Base-by-base conservation (phyloP, 2,888 invertebrate species). In the Morinoia aosen region DNA sequence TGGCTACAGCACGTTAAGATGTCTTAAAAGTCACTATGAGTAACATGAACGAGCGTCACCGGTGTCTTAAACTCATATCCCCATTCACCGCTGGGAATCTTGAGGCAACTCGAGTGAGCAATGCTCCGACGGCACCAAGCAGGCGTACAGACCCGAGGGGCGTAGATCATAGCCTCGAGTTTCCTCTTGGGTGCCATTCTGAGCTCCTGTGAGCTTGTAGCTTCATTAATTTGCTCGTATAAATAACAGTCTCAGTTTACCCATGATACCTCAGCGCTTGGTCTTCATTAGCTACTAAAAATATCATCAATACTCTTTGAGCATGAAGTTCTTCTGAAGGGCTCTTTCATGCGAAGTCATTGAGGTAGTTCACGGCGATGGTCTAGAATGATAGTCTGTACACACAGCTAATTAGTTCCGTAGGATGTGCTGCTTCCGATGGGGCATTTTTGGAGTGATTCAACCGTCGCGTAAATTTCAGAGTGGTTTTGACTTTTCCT, bases 181-280 rank as follows among this genome's bases (percentile, higher is more conserved):
- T 93, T 33, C 93, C 93, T 33, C 93, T 10, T 0, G 57, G 93
- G 93, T 33, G 48, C 93, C 57, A 57, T 93, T 93, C 57, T 57
- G 12, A 57, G 57, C 93, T 93, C 93, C 93, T 33, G 93, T n/a
- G 57, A 93, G 93, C 56, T 57, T 93, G 93, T 93, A 93, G 57
- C 93, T 56, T 57, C 93, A 93, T 93, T 93, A 93, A 93, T 93
- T 93, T 93, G 93, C 33, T 33, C 57, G 8, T 93, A 93, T 93
- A 93, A 93, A 93, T 93, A 93, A 93, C 93, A 93, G 93, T 90
- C 90, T 90, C 90, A 48, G 90, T 90, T 90, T 90, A 40, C 90
- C 48, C 19, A 40, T 19, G 90, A 90, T 90, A 19, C 14, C 90
- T 90, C 48, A 40, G 48, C 19, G 90, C 90, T 90, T 39, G 90